These are phyloP conservation scores for Lytechinus variegatus DNA, from an alignment of 35 echinoderm and acorn worm genomes.

Conservation along the genomic window DNA sequence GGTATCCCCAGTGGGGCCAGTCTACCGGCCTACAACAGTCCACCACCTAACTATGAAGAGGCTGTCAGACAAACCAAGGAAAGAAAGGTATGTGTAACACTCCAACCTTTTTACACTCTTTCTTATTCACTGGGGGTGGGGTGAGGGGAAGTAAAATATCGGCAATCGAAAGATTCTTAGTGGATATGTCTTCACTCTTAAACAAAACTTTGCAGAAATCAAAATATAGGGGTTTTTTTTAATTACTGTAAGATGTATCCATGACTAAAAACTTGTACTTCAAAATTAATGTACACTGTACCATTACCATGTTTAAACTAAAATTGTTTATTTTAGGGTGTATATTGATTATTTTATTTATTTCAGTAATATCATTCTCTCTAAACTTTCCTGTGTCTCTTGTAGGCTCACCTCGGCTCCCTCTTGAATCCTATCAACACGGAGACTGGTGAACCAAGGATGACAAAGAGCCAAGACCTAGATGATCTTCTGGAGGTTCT, in stretches of 20 bases:
- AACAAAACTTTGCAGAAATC: too few species aligned
- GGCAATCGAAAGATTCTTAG: too few species aligned
- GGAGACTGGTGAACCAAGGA: constrained; percentile 5
- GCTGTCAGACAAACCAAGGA: constrained; percentile 87
- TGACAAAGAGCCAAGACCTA: constrained; percentile 74
- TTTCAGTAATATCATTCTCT: neutral
- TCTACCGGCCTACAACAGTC: constrained; percentile 58
- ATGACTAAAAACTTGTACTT: too few species aligned
- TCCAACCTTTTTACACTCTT: too few species aligned
- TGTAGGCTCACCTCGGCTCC: neutral
- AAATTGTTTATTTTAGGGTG: neutral
- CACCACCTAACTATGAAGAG: constrained; percentile 95
- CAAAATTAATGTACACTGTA: neutral
- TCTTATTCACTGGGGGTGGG: too few species aligned
- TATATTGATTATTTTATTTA: neutral
- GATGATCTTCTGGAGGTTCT: constrained; percentile 96
- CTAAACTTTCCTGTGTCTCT: neutral
- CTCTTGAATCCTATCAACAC: constrained; percentile 13
- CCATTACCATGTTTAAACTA: neutral
- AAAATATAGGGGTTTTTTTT: too few species aligned
- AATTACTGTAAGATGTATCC: too few species aligned
- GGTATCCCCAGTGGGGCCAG: constrained; percentile 54
- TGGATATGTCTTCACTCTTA: too few species aligned
- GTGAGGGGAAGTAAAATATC: too few species aligned
- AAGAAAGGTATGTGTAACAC: constrained; percentile 54